phyloP scores from a whole-genome alignment of 2,797 vertebrate species.

The Pseudomugil tenellus region DNA sequence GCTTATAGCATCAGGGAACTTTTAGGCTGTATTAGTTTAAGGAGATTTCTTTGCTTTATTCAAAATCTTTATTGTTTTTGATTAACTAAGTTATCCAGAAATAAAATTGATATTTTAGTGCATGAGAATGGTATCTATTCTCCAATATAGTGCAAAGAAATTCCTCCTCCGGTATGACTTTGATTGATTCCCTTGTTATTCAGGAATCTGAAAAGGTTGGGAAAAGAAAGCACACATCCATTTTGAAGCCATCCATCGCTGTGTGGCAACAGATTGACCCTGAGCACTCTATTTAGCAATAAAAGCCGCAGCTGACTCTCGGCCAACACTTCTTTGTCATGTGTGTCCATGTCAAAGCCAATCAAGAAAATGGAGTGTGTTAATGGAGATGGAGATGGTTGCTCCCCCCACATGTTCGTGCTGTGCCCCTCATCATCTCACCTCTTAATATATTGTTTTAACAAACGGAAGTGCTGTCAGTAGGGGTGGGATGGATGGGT shows the following conservation, averaged over 20 bases:
- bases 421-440: constrained; percentile 67
- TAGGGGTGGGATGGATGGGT: constrained; percentile 60
- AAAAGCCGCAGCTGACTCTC: constrained; percentile 67
- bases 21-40: not conserved
- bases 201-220: constrained; percentile 33
- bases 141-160: constrained; percentile 29
- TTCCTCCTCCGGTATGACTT: constrained; percentile 24
- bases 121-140: not conserved
- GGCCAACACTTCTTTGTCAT: constrained; percentile 55
- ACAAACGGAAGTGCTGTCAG: constrained; percentile 68
- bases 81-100: too few species aligned
- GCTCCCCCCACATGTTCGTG: constrained; percentile 8
- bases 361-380: constrained; percentile 79
- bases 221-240: constrained; percentile 8
- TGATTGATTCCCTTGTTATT: constrained; percentile 59
- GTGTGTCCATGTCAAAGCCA: constrained; percentile 72
- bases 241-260: constrained; percentile 52
- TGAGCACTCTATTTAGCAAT: constrained; percentile 50
- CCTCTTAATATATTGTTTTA: constrained; percentile 77
- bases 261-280: constrained; percentile 58
- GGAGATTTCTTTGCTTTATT: too few species aligned
- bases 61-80: too few species aligned
- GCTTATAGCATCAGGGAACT: not conserved
- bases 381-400: constrained; percentile 77
- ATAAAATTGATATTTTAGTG: constrained; percentile 12